Percentiles rank a stretch among this genome's conserved stretches.
Conservation (phyloP, 2,888 invertebrate genomes). For the Polydrusus cervinus region DNA sequence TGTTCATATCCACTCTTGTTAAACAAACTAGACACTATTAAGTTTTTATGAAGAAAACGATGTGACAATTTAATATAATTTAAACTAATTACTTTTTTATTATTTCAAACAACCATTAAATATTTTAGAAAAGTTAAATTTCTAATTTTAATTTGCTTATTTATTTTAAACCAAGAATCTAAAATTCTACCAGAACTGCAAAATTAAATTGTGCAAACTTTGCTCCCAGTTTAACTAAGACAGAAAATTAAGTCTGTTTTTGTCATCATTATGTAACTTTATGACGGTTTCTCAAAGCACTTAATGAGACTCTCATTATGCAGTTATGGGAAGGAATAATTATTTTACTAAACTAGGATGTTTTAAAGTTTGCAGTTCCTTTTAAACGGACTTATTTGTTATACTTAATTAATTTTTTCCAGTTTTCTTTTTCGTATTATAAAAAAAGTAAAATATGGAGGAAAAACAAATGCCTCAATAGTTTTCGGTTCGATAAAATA, state of each 20-base stretch:
- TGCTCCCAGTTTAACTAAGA: constrained; percentile 6
- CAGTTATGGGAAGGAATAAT: constrained; percentile 11
- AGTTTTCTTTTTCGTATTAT: no score
- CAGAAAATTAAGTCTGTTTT: constrained; percentile 24
- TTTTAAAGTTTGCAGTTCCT: constrained; percentile 8
- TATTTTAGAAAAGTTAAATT: no score
- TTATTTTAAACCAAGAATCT: background rate
- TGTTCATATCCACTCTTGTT: no score
- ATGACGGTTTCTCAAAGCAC: constrained; percentile 18
- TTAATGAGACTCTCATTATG: constrained; percentile 16
- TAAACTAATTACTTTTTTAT: no score
- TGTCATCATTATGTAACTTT: constrained; percentile 27
- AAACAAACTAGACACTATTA: no score
- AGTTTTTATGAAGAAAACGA: no score
- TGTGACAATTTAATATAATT: no score
- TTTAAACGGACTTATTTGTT: background rate
- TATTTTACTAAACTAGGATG: constrained; percentile 7
- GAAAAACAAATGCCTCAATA: no score
- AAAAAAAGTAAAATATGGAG: no score
- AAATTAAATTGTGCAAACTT: constrained; percentile 16
- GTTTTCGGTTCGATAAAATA: no score
- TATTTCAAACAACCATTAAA: no score
- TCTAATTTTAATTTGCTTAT: background rate
- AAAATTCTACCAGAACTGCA: constrained; percentile 11
- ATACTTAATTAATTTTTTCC: no score